Base-by-base conservation (phyloP, 2,113 vertebrate genomes). In the Columba janthina region DNA sequence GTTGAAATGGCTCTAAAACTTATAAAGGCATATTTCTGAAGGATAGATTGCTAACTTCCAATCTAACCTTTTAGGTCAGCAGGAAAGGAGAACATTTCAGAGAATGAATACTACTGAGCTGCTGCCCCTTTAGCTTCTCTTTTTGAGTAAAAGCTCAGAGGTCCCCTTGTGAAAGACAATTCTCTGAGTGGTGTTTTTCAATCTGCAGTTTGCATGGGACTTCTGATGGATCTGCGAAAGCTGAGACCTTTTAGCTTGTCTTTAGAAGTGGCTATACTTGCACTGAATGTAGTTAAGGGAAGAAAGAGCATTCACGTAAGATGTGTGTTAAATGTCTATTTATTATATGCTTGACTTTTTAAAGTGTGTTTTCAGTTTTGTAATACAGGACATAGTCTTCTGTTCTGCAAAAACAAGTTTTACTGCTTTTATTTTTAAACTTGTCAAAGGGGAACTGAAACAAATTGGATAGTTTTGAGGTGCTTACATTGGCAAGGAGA, bases 81-180 rank as follows among this genome's bases (percentile, higher is more conserved):
- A 70, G 64, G 54, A 86, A 95, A 90, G 73, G 54, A 90, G 96
- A 92, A 64, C 31, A 25, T 84, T 89, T 91, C 56, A 56, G 56
- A 77, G 42, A 70, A 74, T 0, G 1, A 88, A 69, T 79, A 64
- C 36, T 67, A 36, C 61, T 84, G 70, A 90, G n/a, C 58, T 90
- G 38, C 93, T 93, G 28, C 44, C 31, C 40, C 75, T 94, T 90
- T 46, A 86, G 16, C 24, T 77, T 61, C 31, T 58, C 0, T 80
- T 90, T 92, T 72, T 60, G 15, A 80, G 73, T 36, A 80, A 80
- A 66, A n/a, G 32, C 56, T 92, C 36, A 56, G 22, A 57, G 15
- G 21, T 70, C 44, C 26, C 10, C 12, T 76, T 65, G 38, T 73
- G n/a, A 76, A 92, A 69, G 44, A 34, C 9, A 83, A 1, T 72